Conservation (phyloP, 2,888 invertebrate genomes). For the Ditylenchus weischeri region DNA sequence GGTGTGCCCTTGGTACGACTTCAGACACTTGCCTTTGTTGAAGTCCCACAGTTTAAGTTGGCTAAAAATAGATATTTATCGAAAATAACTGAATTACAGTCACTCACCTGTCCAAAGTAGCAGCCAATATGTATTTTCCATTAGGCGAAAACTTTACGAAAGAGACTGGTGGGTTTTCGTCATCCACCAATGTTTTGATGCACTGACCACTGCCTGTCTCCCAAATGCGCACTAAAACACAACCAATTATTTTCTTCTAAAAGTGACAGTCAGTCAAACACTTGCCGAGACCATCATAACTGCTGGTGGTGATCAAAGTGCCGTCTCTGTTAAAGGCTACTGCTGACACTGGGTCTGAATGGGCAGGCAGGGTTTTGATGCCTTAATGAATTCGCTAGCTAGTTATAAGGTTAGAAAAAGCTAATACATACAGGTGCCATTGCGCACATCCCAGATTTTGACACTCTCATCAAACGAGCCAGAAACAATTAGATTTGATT, state of each 20-base stretch:
- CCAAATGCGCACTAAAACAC: conserved; percentile 95
- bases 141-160: conserved; percentile 99
- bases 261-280: no score
- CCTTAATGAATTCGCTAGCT: no score
- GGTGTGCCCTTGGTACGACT: conserved; percentile 95
- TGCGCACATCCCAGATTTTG: conserved; percentile 94
- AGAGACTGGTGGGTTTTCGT: conserved; percentile 98
- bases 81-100: no score
- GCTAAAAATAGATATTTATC: conserved; percentile 55
- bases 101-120: conserved; percentile 86
- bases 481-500: conserved; percentile 96
- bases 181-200: conserved; percentile 95
- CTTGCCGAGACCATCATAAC: conserved; percentile 72
- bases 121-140: conserved; percentile 96
- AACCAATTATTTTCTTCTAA: not conserved
- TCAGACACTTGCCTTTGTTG: conserved; percentile 94
- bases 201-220: conserved; percentile 98
- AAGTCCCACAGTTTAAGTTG: conserved; percentile 99
- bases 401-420: no score
- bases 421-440: conserved; percentile 76
- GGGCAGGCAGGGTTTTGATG: conserved; percentile 92
- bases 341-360: conserved; percentile 98
- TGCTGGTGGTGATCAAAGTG: conserved; percentile 93
- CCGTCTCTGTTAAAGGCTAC: conserved; percentile 73
- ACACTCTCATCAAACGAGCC: conserved; percentile 99